Evolutionary conservation across 2,113 vertebrate genomes (phyloP).

Genomic region (Nesogale talazaci): DNA sequence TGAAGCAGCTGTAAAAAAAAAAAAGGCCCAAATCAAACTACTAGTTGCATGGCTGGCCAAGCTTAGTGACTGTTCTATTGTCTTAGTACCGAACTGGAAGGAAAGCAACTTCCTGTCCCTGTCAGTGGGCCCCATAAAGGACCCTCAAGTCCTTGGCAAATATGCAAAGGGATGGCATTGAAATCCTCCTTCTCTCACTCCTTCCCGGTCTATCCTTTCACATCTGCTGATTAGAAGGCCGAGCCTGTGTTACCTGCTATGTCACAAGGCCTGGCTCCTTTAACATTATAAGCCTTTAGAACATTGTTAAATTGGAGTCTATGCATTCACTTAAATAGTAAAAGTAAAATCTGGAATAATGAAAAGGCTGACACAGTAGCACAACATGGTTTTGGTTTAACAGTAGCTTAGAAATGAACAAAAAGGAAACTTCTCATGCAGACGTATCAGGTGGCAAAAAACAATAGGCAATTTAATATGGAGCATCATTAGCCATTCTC

Average conservation of each 20-base stretch:
- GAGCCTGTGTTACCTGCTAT: not conserved
- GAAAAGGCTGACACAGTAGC: constrained; percentile 86
- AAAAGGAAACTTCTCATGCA: constrained; percentile 90
- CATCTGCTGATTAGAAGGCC: constrained; percentile 12
- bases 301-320: constrained; percentile 84
- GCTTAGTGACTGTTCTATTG: not conserved
- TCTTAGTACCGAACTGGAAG: not conserved
- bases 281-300: constrained; percentile 57
- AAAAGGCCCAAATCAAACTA: constrained; percentile 57
- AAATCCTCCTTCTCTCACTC: not conserved
- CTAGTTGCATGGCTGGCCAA: not conserved
- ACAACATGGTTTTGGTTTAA: constrained; percentile 90
- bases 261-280: constrained; percentile 44
- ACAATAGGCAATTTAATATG: constrained; percentile 94
- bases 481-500: constrained; percentile 90
- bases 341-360: constrained; percentile 85
- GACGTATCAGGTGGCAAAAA: constrained; percentile 91
- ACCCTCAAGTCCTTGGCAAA: not conserved
- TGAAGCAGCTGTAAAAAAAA: constrained; percentile 60
- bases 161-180: not conserved
- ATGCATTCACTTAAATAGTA: constrained; percentile 87
- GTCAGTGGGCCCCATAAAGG: not conserved
- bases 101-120: constrained; percentile 9
- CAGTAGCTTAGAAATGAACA: constrained; percentile 88
- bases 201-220: constrained; percentile 25